These are phyloP conservation scores for Pelusios castaneus DNA, from an alignment of 2,113 vertebrate species.

Conservation along the genomic window DNA sequence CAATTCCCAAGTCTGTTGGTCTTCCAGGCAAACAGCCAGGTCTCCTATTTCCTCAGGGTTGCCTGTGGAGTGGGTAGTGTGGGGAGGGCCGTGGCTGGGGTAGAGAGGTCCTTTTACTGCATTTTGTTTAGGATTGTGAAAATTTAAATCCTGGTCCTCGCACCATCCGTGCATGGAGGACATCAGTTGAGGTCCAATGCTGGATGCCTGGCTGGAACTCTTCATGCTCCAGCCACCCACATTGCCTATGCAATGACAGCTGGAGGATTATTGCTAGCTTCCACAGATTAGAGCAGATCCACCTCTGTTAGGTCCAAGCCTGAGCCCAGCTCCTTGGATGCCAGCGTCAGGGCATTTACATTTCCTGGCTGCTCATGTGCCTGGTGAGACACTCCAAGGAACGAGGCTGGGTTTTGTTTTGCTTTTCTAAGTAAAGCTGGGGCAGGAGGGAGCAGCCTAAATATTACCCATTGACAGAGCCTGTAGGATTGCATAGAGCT, in stretches of 20 bases:
- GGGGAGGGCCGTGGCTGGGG: not conserved
- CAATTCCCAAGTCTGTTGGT: not conserved
- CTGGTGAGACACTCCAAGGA: not conserved
- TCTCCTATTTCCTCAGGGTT: not conserved
- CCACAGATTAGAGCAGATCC: not conserved
- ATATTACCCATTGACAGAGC: not conserved
- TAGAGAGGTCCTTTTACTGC: not conserved
- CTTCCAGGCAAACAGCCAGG: not conserved
- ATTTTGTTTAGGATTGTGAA: not conserved
- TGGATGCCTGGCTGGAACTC: not conserved
- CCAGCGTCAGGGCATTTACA: not conserved
- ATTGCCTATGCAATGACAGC: not conserved
- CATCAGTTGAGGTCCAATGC: not conserved
- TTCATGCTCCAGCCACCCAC: not conserved
- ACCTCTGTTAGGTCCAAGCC: not conserved
- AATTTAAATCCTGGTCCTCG: not conserved
- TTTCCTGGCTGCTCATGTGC: not conserved
- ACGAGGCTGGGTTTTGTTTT: not conserved
- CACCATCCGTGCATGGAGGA: not conserved
- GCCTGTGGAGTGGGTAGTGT: not conserved
- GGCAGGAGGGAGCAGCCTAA: not conserved
- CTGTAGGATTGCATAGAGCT: not conserved
- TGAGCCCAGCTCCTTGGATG: not conserved
- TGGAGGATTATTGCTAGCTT: not conserved
- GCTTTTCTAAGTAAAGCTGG: not conserved